A percentile compares a stretch with the other conserved stretches of the same genome.
These are phyloP conservation scores for Drosophila borealis DNA, from an alignment of 2,888 invertebrate genomes.

Conservation along the genomic window DNA sequence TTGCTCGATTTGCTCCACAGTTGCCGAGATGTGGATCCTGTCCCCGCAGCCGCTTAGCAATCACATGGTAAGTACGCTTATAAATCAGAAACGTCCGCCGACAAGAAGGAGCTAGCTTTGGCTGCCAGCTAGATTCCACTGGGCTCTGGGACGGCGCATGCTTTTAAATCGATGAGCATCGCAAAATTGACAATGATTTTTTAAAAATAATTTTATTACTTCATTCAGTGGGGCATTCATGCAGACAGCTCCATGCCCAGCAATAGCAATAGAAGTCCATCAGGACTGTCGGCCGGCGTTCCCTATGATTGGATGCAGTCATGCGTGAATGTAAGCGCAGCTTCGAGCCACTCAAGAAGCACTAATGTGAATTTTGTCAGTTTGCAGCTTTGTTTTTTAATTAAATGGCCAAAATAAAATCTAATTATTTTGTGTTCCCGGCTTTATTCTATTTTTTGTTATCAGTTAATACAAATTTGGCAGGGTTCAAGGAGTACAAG, in stretches of 20 bases:
- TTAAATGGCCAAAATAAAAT: conserved; percentile 59
- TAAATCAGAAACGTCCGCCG: conserved; percentile 70
- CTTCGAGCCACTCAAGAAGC: conserved; percentile 64
- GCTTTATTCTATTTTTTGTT: conserved; percentile 1
- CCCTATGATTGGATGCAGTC: conserved; percentile 60
- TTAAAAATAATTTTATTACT: conserved; percentile 78
- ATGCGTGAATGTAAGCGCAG: conserved; percentile 73
- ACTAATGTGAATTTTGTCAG: conserved; percentile 63
- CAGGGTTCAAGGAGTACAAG: too few species aligned
- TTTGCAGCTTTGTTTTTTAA: conserved; percentile 59
- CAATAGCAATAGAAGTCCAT: conserved; percentile 49
- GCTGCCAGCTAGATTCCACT: conserved; percentile 9
- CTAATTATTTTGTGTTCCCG: conserved; percentile 25
- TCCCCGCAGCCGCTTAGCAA: conserved; percentile 29
- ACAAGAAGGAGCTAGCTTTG: conserved; percentile 29
- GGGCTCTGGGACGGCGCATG: conserved; percentile 35
- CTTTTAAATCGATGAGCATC: conserved; percentile 78
- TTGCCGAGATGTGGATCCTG: conserved; percentile 21
- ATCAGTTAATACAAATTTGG: background rate
- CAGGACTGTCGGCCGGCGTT: conserved; percentile 37
- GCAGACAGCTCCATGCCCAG: conserved; percentile 43
- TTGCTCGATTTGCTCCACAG: conserved; percentile 56
- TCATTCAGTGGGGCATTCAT: conserved; percentile 67
- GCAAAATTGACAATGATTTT: conserved; percentile 77
- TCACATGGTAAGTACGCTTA: conserved; percentile 77